These are phyloP conservation scores for Corythornis cristatus DNA, from an alignment of 2,113 vertebrate species.

Conservation along the genomic window DNA sequence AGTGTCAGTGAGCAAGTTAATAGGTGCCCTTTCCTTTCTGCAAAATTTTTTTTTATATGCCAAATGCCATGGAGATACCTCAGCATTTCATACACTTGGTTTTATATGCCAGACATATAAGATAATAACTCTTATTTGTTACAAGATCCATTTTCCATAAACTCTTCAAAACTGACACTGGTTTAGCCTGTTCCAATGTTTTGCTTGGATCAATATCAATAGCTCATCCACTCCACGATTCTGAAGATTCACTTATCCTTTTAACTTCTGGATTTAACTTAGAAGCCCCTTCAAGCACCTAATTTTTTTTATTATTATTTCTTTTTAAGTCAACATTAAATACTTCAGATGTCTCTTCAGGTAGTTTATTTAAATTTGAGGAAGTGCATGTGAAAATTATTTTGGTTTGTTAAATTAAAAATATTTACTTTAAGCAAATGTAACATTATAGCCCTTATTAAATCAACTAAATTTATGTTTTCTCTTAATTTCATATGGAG, in stretches of 20 bases:
- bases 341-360: not conserved
- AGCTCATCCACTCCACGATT: not conserved
- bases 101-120: not conserved
- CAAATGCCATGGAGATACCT: not conserved
- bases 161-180: not conserved
- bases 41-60: not conserved
- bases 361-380: not conserved
- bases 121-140: not conserved
- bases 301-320: not conserved
- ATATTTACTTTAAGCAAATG: not conserved
- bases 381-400: not conserved
- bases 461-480: not conserved
- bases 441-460: not conserved
- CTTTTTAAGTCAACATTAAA: not conserved
- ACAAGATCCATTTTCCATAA: not conserved
- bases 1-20: not conserved
- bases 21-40: not conserved
- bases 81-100: not conserved
- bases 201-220: not conserved
- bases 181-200: not conserved
- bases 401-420: not conserved
- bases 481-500: not conserved
- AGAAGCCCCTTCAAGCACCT: not conserved
- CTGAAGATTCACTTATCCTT: not conserved
- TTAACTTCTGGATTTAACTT: not conserved